Evolutionary conservation across 2,113 vertebrate species (phyloP).

Genomic region (Neolamprologus ventralis): DNA sequence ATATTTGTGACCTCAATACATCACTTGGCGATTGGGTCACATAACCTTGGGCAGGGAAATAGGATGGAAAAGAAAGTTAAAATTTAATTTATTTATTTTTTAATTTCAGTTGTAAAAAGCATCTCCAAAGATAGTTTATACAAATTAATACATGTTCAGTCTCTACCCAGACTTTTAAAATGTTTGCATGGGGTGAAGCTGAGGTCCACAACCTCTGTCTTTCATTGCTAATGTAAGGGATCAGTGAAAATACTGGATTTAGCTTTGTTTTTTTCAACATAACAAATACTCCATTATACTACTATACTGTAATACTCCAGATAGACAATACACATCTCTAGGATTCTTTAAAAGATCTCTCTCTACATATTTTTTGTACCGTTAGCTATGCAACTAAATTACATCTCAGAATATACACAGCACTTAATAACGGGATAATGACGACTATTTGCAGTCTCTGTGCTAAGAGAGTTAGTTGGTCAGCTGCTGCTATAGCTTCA

Average conservation of each 20-base stretch:
- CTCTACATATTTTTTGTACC: background rate
- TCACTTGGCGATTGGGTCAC: background rate
- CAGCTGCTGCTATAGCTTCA: background rate
- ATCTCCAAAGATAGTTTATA: background rate
- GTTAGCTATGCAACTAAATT: background rate
- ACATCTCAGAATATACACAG: background rate
- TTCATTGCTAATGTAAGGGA: background rate
- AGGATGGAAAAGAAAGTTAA: background rate
- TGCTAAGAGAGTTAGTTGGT: background rate
- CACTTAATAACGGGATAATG: background rate
- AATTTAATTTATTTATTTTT: background rate
- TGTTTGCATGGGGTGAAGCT: background rate
- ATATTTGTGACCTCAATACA: background rate
- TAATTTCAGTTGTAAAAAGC: background rate
- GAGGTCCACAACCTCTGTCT: background rate
- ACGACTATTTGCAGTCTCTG: background rate
- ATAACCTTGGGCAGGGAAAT: background rate
- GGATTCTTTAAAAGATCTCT: background rate
- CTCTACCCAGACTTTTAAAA: background rate
- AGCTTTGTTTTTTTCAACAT: background rate
- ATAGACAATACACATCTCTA: background rate
- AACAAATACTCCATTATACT: background rate
- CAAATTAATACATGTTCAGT: background rate
- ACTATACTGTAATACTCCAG: background rate
- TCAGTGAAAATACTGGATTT: background rate